These are phyloP conservation scores for Diarsia rubi DNA, from an alignment of 2,888 invertebrate genomes.

Conservation along the genomic window DNA sequence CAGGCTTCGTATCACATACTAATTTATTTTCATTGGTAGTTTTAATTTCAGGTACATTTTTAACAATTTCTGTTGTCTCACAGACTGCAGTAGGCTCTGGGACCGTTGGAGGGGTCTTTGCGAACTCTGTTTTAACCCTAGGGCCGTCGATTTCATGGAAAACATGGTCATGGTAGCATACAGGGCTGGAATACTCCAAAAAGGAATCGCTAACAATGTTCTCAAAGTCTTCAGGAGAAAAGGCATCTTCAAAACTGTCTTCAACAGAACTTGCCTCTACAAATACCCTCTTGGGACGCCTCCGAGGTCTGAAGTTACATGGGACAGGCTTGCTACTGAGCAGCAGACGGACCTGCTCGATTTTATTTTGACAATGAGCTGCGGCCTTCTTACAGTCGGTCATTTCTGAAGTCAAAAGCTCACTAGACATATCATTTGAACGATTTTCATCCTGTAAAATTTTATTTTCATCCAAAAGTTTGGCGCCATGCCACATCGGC, in stretches of 20 bases:
- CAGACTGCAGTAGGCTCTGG: slow-evolving; percentile 19
- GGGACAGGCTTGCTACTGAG: slow-evolving; percentile 71
- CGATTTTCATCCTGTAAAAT: slow-evolving; percentile 69
- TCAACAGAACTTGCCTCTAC: slow-evolving; percentile 79
- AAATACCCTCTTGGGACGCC: slow-evolving; percentile 76
- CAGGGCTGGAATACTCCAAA: slow-evolving; percentile 76
- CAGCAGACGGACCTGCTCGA: slow-evolving; percentile 78
- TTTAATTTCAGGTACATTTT: slow-evolving; percentile 57
- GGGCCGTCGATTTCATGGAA: slow-evolving; percentile 74
- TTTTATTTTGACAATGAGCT: slow-evolving; percentile 81
- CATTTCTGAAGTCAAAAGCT: slow-evolving; percentile 75
- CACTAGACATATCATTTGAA: slow-evolving; percentile 66
- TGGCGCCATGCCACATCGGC: slow-evolving; percentile 80
- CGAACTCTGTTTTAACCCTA: slow-evolving; percentile 73
- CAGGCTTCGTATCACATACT: slow-evolving; percentile 58
- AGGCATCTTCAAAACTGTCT: slow-evolving; percentile 84
- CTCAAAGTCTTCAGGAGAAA: slow-evolving; percentile 80
- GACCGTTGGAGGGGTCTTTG: slow-evolving; percentile 45
- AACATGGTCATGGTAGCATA: slow-evolving; percentile 71
- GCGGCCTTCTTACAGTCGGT: slow-evolving; percentile 77
- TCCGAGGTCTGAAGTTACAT: slow-evolving; percentile 66
- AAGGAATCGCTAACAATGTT: slow-evolving; percentile 72
- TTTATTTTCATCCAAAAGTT: slow-evolving; percentile 81
- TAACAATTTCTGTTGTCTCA: slow-evolving; percentile 70
- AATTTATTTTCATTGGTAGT: slow-evolving; percentile 37